Conservation (phyloP, 2,113 vertebrate species). For the Asarcornis scutulata region DNA sequence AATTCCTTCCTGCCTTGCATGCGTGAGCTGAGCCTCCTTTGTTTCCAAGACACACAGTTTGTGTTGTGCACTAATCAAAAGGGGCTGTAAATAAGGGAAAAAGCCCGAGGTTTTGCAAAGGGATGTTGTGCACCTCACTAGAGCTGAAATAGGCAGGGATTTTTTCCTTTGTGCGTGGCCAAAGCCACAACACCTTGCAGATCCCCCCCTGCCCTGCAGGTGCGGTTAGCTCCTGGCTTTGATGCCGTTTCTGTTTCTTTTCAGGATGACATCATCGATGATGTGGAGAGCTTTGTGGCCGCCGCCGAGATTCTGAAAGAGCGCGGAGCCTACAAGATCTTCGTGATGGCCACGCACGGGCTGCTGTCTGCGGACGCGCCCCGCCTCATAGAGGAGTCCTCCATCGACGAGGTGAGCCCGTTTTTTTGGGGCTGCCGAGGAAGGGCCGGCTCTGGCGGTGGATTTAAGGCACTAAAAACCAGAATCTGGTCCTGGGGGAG, state of each 20-base stretch:
- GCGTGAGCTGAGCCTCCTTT: neutral
- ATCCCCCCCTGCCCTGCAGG: neutral
- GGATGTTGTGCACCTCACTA: neutral
- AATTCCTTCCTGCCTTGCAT: neutral
- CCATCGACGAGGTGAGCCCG: constrained; percentile 88
- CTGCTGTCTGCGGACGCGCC: constrained; percentile 95
- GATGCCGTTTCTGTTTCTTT: neutral
- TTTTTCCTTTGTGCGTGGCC: neutral
- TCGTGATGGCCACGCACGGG: constrained; percentile 97
- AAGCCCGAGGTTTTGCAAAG: fast-evolving
- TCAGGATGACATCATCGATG: constrained; percentile 98
- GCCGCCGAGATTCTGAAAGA: constrained; percentile 98
- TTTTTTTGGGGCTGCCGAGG: neutral
- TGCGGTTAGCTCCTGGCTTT: neutral
- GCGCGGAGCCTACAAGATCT: constrained; percentile 97
- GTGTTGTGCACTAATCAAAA: neutral
- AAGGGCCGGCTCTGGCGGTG: neutral
- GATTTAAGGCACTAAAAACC: neutral
- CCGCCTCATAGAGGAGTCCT: constrained; percentile 94
- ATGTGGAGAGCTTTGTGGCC: constrained; percentile 95
- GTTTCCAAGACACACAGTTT: neutral
- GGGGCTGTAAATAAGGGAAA: neutral
- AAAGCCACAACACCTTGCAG: neutral
- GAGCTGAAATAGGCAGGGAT: neutral
- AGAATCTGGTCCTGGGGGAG: neutral